Evolutionary conservation across 2,888 invertebrate genomes (phyloP), one percentile per base, ranked within the genome.

Genomic region (Aelia acuminata): DNA sequence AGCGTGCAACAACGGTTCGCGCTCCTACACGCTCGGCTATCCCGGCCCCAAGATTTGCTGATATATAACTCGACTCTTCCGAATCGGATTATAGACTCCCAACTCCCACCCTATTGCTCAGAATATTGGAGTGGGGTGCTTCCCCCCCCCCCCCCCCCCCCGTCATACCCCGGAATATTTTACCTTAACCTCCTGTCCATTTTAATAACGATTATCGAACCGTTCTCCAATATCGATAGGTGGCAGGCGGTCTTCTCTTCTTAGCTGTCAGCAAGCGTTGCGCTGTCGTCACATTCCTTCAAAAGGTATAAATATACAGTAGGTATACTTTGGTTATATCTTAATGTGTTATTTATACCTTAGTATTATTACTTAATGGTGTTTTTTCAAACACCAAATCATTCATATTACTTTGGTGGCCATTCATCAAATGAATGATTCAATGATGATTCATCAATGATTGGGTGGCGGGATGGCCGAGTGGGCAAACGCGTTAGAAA

Each of bases 161-260:
- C 63, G 7, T 26, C 31, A 8, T 20, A 31, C 31, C 35, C 63
- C 18, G n/a, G 63, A 15, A 70, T 70, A 70, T 70, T 70, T 70
- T 70, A 70, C 63, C 63, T 70, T 70, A 70, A 70, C 35, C 63
- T 70, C 31, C 5, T 70, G 63, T 70, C 63, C 63, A 70, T 70
- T 70, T 70, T 70, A 70, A 70, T 70, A 70, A 70, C 31, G 63
- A 70, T 70, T 70, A 70, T 70, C 63, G 63, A 70, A 70, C 63
- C 63, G 35, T 70, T 70, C 63, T 70, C 35, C 35, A 35, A 70
- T 70, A 70, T 35, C 63, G 31, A 70, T 35, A 70, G 63, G 35
- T 35, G 63, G 22, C 63, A 70, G 63, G 18, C 31, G 31, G 15
- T 35, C 57, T 13, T 15, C 63, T 35, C 18, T 18, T 70, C 63